Evolutionary conservation across 2,797 vertebrate genomes (phyloP), one percentile per base, ranked within the genome.

Genomic region (Tauraco hartlaubi): DNA sequence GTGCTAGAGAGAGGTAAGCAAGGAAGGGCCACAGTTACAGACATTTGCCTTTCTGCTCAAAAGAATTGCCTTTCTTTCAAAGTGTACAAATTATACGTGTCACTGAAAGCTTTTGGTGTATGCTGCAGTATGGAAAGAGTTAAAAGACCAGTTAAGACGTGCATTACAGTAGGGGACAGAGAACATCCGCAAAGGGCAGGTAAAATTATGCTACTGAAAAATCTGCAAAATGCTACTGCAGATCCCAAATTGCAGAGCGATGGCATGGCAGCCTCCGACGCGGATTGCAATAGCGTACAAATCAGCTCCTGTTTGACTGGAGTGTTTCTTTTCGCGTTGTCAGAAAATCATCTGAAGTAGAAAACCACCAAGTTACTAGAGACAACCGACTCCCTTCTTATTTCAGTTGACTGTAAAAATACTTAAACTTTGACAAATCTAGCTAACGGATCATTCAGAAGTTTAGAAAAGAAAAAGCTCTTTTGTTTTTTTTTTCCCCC

Each of bases 211-310:
- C 79, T 56, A 1, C 35, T 35, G n/a, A 35, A 35, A 35, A 35
- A 35, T 35, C 35, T 35, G 35, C 35, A 35, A 35, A 35, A 35
- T 35, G 54, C 58, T 49, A 1, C 69, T 41, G 67, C 83, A 69
- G 73, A 13, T 23, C n/a, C 82, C 3, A 2, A 17, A 4, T 2
- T 29, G 61, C 17, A 10, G 15, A 58, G 56, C 2, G 44, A 29
- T 18, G 58, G 76, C 43, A 12, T 3, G 37, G 63, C 64, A 80
- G 54, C 62, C 39, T 48, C n/a, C 1, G 0, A 15, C 10, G 61
- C 0, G 0, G 51, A 15, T 64, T 26, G 19, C 61, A 49, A 4
- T 18, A 41, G 16, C n/a, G 2, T 2, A 28, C 43, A n/a, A 43
- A 85, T 52, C 68, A 20, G 73, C 59, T 78, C 22, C 0, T 12